Base-by-base conservation (phyloP, 2,797 vertebrate genomes). In the Melanotaenia nigrans region DNA sequence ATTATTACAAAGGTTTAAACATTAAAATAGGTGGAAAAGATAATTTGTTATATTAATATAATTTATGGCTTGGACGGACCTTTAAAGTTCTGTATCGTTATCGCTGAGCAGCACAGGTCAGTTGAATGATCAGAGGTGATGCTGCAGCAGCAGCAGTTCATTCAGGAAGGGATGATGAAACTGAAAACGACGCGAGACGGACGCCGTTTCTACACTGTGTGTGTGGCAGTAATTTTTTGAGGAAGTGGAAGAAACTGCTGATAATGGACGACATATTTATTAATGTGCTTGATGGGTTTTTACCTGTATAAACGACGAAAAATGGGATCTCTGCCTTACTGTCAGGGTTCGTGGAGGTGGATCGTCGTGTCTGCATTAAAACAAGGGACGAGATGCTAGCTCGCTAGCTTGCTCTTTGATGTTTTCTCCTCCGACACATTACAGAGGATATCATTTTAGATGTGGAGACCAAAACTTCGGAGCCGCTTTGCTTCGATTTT, bases 171-270 rank as follows among this genome's bases (percentile, higher is more conserved):
- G 63, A 75, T 49, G 84, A 75, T 66, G 76, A 71, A 22, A 71
- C 28, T 25, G 63, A 58, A 22, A 18, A 25, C 61, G 67, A 65
- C 25, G 64, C 30, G 68, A 73, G 65, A 54, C 70, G 42, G 69
- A 78, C 66, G 78, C 25, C 59, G 36, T 49, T 69, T 74, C 56
- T 33, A 4, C 67, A 32, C 56, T 59, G 12, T 42, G 36, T 81
- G 75, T 85, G 85, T 74, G 86, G 75, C 78, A 77, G 22, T 65
- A 54, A 4, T 12, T 59, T 73, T 78, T 76, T 65, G 72, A 87
- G 91, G 87, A 91, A 90, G 91, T 87, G 30, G 3, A 63, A 51
- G 14, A 70, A 80, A 58, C 79, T 38, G 42, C 22, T 54, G 75
- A 54, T 79, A 74, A 82, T 62, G 77, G 85, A 83, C 42, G 82